Evolutionary conservation across 1,140 invertebrate species (phyloP).

Genomic region (Microvelia longipes): DNA sequence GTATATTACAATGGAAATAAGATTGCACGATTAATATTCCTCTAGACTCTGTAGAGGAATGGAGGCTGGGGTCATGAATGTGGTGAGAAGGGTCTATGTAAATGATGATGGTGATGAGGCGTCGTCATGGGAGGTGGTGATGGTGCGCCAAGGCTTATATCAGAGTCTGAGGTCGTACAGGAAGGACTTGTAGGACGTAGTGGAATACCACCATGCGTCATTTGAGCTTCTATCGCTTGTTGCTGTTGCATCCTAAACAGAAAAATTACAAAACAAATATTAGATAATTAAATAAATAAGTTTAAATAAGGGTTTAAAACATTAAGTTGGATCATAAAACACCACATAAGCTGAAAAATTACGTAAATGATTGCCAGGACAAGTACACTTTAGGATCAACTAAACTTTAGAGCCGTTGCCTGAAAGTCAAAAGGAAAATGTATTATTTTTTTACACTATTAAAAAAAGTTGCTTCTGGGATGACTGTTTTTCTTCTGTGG

Average conservation of each 20-base stretch:
- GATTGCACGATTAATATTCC: neutral
- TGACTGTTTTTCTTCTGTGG: too few species aligned
- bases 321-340: too few species aligned
- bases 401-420: too few species aligned
- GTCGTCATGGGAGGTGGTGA: slow-evolving; percentile 21
- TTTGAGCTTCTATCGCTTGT: slow-evolving; percentile 24
- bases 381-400: too few species aligned
- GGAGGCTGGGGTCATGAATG: slow-evolving; percentile 14
- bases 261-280: slow-evolving; percentile 8
- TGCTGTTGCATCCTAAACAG: slow-evolving; percentile 26
- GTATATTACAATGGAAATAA: neutral
- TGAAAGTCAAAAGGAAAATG: too few species aligned
- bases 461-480: too few species aligned
- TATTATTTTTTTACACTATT: too few species aligned
- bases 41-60: slow-evolving; percentile 14
- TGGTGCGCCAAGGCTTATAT: slow-evolving; percentile 25
- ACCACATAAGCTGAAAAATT: too few species aligned
- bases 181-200: slow-evolving; percentile 19
- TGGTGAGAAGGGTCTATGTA: slow-evolving; percentile 10
- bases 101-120: slow-evolving; percentile 13
- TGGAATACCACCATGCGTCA: slow-evolving; percentile 18
- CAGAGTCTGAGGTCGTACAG: slow-evolving; percentile 23
- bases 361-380: too few species aligned
- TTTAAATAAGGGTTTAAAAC: neutral
- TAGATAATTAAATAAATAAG: neutral